phyloP scores from a whole-genome alignment of 2,113 vertebrate species.

The Erpornis zantholeuca region DNA sequence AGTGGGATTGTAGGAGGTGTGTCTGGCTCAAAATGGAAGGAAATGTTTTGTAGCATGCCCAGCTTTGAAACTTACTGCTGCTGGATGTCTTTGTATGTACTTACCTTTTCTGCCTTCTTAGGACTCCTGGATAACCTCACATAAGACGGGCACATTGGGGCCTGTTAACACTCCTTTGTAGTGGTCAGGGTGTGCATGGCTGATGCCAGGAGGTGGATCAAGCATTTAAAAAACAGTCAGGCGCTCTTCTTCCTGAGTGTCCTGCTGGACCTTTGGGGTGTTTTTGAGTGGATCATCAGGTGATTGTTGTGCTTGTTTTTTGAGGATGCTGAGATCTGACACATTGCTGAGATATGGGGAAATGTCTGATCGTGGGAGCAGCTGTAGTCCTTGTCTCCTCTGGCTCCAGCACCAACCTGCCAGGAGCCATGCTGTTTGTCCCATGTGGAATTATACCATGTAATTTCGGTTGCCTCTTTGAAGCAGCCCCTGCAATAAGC shows the following conservation, averaged over 20 bases:
- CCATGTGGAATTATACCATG: accelerated
- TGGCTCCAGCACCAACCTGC: not conserved
- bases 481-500: not conserved
- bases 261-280: not conserved
- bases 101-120: not conserved
- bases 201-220: not conserved
- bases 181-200: not conserved
- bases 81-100: not conserved
- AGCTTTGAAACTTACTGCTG: not conserved
- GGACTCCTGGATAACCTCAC: not conserved
- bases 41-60: not conserved
- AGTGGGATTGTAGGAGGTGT: not conserved
- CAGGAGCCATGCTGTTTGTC: not conserved
- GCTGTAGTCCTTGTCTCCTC: not conserved
- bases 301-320: not conserved
- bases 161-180: not conserved
- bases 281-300: not conserved
- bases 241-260: not conserved
- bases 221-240: not conserved
- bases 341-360: not conserved
- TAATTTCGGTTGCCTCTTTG: not conserved
- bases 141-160: accelerated
- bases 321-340: not conserved
- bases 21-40: not conserved
- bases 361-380: not conserved